A percentile compares a stretch with the other conserved stretches of the same genome.
phyloP scores from a whole-genome alignment of 53 echinoderm and acorn worm genomes.

The Astropecten irregularis region DNA sequence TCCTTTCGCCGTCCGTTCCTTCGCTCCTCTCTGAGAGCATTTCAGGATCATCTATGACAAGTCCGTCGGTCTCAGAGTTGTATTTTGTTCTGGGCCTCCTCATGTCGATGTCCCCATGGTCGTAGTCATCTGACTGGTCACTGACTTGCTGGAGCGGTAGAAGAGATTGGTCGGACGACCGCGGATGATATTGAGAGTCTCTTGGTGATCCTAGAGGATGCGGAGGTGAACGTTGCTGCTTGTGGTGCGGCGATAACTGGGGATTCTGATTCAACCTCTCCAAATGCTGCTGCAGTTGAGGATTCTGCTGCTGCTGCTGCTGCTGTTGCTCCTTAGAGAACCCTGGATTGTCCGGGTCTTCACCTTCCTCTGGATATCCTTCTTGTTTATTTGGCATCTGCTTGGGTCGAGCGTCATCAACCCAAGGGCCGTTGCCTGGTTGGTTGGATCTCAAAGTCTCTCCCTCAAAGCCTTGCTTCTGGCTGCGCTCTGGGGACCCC shows the following conservation, averaged over 20 bases:
- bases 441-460: too few species aligned
- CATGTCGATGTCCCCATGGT: constrained; percentile 52
- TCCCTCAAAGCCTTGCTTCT: not conserved
- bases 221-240: constrained; percentile 1
- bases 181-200: not conserved
- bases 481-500: not conserved
- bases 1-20: not conserved
- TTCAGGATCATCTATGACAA: constrained; percentile 31
- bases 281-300: not conserved
- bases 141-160: not conserved
- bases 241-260: not conserved
- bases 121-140: constrained; percentile 16
- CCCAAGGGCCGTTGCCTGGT: not conserved
- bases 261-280: constrained; percentile 4
- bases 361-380: not conserved
- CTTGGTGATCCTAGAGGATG: not conserved
- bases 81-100: constrained; percentile 1
- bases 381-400: not conserved
- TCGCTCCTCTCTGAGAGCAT: not conserved
- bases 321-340: constrained; percentile 17
- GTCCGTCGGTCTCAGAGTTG: constrained; percentile 42
- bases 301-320: not conserved
- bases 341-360: not conserved
- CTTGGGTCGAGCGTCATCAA: not conserved
- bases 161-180: not conserved